These are phyloP conservation scores for Hydra vulgaris DNA, from an alignment of 30 jellyfish, hydroid and myxozoan genomes.

Conservation along the genomic window DNA sequence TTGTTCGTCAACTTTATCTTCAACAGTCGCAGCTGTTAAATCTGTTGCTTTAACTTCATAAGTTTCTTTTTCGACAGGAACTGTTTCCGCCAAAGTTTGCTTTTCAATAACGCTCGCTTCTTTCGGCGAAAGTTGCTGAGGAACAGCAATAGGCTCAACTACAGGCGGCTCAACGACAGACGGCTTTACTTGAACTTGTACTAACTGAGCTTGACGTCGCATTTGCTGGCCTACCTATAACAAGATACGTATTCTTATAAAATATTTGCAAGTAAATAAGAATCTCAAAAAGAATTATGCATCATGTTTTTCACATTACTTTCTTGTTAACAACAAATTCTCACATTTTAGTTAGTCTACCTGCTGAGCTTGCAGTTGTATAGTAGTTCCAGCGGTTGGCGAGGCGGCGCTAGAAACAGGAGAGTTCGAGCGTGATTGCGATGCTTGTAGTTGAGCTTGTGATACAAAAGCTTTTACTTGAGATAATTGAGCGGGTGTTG, in stretches of 20 bases:
- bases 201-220: conserved; percentile 34
- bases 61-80: background rate
- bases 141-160: background rate
- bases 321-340: background rate
- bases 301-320: too few relatives aligned
- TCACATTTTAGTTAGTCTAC: conserved; percentile 4
- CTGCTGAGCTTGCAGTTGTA: conserved; percentile 33
- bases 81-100: background rate
- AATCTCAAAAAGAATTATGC: too few relatives aligned
- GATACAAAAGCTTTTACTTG: conserved; percentile 40
- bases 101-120: background rate
- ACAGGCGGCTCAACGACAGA: conserved; percentile 19
- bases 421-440: conserved; percentile 13
- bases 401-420: conserved; percentile 30
- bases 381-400: conserved; percentile 32
- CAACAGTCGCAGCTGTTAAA: background rate
- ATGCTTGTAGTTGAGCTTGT: conserved; percentile 43
- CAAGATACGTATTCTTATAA: background rate
- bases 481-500: conserved; percentile 38
- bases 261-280: too few relatives aligned
- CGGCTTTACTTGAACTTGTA: conserved; percentile 24
- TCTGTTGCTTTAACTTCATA: background rate
- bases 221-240: conserved; percentile 29
- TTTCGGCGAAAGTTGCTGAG: background rate
- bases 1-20: background rate